Evolutionary conservation across 2,797 vertebrate genomes (phyloP).

Genomic region (Pygocentrus nattereri): DNA sequence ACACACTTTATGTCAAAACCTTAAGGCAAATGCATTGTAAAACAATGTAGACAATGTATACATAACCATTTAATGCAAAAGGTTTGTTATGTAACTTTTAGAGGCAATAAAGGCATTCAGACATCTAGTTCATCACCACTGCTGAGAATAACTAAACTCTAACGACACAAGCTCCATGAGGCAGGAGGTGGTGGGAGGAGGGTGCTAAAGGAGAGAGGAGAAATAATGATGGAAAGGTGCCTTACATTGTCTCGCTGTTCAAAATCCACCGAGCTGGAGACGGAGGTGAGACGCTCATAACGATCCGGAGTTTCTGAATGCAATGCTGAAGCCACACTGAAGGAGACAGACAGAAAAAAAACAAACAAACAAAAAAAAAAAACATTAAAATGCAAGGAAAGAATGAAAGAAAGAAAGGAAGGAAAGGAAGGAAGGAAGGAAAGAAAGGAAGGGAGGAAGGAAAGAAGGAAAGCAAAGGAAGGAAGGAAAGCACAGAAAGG

Average conservation of each 20-base stretch:
- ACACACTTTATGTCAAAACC: too few species aligned
- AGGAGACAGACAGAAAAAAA: not conserved
- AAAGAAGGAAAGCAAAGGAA: conserved; percentile 1
- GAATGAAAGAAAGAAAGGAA: conserved; percentile 9
- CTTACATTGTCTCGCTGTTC: conserved; percentile 97
- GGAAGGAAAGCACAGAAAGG: not conserved
- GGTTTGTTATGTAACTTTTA: too few species aligned
- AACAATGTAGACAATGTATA: too few species aligned
- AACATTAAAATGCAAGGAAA: conserved; percentile 46
- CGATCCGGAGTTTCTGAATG: conserved; percentile 93
- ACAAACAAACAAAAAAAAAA: not conserved
- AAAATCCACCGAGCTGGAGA: conserved; percentile 96
- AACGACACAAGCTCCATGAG: too few species aligned
- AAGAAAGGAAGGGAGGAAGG: conserved; percentile 9
- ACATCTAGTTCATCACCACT: too few species aligned
- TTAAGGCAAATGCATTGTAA: too few species aligned
- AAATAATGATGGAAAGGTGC: conserved; percentile 32
- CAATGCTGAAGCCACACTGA: conserved; percentile 92
- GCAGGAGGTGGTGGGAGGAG: too few species aligned
- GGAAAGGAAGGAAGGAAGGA: too few species aligned
- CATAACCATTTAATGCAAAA: too few species aligned
- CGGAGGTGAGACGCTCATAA: conserved; percentile 95
- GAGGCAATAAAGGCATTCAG: too few species aligned
- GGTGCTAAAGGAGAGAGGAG: not conserved
- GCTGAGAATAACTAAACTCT: too few species aligned